A percentile compares a stretch with the other conserved stretches of the same genome.
Conservation (phyloP, 2,113 vertebrate species). For the Psittacula cyanocephala region DNA sequence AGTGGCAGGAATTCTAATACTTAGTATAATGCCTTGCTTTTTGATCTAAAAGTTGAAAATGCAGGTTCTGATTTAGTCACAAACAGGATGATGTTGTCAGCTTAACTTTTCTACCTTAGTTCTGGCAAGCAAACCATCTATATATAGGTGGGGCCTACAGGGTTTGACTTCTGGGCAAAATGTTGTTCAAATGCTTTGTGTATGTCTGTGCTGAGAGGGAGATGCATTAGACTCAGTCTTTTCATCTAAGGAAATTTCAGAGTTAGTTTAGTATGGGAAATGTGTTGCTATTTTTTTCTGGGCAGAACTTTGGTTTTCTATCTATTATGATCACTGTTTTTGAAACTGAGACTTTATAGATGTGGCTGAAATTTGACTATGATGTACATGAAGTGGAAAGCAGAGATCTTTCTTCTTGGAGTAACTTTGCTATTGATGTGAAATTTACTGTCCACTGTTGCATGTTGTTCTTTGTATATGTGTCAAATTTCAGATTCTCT, state of each 20-base stretch:
- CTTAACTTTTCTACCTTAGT: not conserved
- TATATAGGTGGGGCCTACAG: not conserved
- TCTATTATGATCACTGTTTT: not conserved
- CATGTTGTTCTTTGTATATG: not conserved
- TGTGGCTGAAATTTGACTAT: slow-evolving; percentile 19
- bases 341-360: not conserved
- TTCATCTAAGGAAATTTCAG: not conserved
- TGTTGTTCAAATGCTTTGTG: not conserved
- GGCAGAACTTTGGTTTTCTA: not conserved
- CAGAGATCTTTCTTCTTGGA: not conserved
- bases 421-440: slow-evolving; percentile 8
- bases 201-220: not conserved
- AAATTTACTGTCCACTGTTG: slow-evolving; percentile 13
- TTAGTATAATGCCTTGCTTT: not conserved
- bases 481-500: slow-evolving; percentile 6
- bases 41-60: not conserved
- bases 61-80: accelerated
- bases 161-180: not conserved
- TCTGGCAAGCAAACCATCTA: not conserved
- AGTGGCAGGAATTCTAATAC: not conserved
- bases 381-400: not conserved
- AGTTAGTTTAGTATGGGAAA: not conserved
- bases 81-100: not conserved
- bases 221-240: not conserved
- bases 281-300: not conserved